phyloP scores from a whole-genome alignment of 2,797 vertebrate species.

The Chaetodon trifasciatus region DNA sequence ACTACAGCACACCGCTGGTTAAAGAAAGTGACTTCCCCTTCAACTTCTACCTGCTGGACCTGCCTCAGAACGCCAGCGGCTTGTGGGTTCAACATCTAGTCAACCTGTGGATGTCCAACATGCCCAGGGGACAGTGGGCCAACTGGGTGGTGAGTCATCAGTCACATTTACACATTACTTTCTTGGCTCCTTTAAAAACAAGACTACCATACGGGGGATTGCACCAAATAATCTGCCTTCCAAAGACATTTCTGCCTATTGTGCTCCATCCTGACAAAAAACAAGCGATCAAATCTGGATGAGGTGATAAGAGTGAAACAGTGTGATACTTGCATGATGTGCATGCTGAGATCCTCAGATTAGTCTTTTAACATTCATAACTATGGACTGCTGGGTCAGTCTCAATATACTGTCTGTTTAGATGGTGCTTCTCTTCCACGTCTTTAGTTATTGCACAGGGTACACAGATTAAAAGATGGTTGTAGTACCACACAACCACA shows the following conservation, averaged over 20 bases:
- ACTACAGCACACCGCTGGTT: constrained; percentile 89
- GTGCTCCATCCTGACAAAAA: background rate
- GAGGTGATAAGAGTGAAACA: background rate
- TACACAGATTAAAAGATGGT: too few relatives aligned
- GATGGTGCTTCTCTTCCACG: background rate
- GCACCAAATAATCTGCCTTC: background rate
- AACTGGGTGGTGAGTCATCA: constrained; percentile 93
- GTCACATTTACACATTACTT: background rate
- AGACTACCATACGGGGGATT: background rate
- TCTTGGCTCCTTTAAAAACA: background rate
- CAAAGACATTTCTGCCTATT: background rate
- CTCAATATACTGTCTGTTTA: background rate
- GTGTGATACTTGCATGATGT: background rate
- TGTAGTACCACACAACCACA: background rate
- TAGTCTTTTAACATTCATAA: background rate
- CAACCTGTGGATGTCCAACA: constrained; percentile 92
- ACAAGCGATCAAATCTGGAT: background rate
- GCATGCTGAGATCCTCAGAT: background rate
- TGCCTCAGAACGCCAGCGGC: constrained; percentile 86
- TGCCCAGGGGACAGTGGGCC: constrained; percentile 94
- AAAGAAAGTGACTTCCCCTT: constrained; percentile 95
- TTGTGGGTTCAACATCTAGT: constrained; percentile 85
- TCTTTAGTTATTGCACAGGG: background rate
- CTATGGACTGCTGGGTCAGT: background rate
- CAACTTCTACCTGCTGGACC: constrained; percentile 91